Evolutionary conservation across 2,113 vertebrate species (phyloP).

Genomic region (Leptosomus discolor): DNA sequence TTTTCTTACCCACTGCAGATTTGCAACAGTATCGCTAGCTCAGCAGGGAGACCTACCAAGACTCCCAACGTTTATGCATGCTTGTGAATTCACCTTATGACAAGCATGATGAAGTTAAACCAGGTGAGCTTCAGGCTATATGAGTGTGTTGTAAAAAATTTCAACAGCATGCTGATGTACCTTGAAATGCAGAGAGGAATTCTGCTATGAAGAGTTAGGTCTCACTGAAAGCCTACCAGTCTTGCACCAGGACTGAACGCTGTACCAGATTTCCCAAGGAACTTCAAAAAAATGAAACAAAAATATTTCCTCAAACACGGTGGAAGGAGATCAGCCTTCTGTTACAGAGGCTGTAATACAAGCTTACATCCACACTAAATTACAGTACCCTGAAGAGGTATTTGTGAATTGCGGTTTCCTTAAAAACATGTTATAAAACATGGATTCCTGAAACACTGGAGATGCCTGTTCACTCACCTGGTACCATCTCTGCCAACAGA

Average conservation of each 20-base stretch:
- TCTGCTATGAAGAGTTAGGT: neutral
- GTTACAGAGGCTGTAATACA: neutral
- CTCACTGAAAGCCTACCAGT: neutral
- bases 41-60: neutral
- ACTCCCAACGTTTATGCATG: accelerated
- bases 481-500: neutral
- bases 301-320: neutral
- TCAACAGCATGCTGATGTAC: neutral
- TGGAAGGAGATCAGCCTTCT: neutral
- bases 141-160: neutral
- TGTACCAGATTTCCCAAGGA: neutral
- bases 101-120: neutral
- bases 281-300: neutral
- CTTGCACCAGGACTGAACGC: neutral
- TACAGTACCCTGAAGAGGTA: neutral
- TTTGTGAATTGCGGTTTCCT: neutral
- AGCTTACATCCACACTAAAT: neutral
- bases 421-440: neutral
- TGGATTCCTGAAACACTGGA: neutral
- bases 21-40: too few species aligned
- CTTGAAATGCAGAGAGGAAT: neutral
- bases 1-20: too few species aligned
- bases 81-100: neutral
- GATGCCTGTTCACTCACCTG: neutral
- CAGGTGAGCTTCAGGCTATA: neutral